These are phyloP conservation scores for Dicrurus megarhynchus DNA, from an alignment of 2,113 vertebrate species.

Conservation along the genomic window DNA sequence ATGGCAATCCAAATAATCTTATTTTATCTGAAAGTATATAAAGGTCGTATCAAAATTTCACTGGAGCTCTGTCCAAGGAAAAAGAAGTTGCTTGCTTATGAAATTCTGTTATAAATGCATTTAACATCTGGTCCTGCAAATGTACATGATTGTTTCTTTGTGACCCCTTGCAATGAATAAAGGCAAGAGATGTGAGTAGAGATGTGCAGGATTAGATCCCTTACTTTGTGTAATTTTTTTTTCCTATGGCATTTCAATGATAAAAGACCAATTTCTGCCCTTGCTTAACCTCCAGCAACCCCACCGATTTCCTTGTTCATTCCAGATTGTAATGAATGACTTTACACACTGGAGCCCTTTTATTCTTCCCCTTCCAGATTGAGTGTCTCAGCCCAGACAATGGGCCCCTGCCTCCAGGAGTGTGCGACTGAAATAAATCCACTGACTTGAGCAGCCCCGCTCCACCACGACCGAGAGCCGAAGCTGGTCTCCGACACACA, in stretches of 20 bases:
- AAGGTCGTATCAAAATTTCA: slow-evolving; percentile 26
- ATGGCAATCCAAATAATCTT: slow-evolving; percentile 12
- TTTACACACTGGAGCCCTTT: slow-evolving; percentile 35
- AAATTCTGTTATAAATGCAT: slow-evolving; percentile 24
- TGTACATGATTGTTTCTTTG: background rate
- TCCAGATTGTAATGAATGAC: slow-evolving; percentile 53
- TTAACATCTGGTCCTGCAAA: slow-evolving; percentile 23
- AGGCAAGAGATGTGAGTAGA: background rate
- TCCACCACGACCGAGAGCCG: background rate
- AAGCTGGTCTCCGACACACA: background rate
- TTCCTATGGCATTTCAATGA: slow-evolving; percentile 27
- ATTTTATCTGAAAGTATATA: slow-evolving; percentile 20
- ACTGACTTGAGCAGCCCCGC: background rate
- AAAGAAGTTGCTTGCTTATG: slow-evolving; percentile 18
- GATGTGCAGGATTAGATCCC: background rate
- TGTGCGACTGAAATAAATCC: slow-evolving; percentile 3
- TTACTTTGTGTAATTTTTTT: background rate
- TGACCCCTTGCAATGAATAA: background rate
- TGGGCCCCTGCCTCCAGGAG: slow-evolving; percentile 32
- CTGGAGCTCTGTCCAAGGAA: background rate
- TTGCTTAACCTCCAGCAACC: slow-evolving; percentile 48
- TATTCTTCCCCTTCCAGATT: slow-evolving; percentile 50
- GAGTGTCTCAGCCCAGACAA: slow-evolving; percentile 42
- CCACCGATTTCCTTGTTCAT: slow-evolving; percentile 34
- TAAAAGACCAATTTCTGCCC: slow-evolving; percentile 56